phyloP scores from a whole-genome alignment of 2,797 vertebrate genomes.

The Periparus ater region DNA sequence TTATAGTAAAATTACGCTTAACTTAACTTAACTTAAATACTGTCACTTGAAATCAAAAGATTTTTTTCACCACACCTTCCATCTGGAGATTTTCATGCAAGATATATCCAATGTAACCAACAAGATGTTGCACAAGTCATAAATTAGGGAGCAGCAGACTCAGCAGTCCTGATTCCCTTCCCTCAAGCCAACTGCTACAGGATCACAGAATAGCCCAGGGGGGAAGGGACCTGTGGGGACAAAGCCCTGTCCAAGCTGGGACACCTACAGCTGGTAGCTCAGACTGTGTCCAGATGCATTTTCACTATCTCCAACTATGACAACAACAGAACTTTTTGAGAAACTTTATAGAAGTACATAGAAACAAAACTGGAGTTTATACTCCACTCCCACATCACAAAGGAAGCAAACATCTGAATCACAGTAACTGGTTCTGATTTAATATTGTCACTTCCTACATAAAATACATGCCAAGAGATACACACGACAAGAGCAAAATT shows the following conservation, averaged over 20 bases:
- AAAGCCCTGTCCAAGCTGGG: neutral
- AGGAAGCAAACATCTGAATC: too few relatives aligned
- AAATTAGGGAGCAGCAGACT: too few relatives aligned
- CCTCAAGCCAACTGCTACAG: neutral
- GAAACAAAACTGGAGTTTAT: neutral
- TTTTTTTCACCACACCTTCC: neutral
- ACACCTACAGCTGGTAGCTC: too few relatives aligned
- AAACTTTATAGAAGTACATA: neutral
- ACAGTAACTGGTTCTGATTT: neutral
- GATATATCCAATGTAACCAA: neutral
- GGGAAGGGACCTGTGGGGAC: too few relatives aligned
- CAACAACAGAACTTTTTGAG: neutral
- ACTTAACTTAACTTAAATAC: too few relatives aligned
- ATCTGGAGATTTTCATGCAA: neutral
- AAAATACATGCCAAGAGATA: too few relatives aligned
- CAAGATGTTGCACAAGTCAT: neutral
- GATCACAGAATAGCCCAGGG: too few relatives aligned
- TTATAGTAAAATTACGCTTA: neutral
- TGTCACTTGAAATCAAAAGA: neutral
- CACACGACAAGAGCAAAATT: too few relatives aligned
- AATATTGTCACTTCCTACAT: rapidly evolving
- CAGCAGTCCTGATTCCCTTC: too few relatives aligned
- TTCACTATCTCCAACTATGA: rapidly evolving
- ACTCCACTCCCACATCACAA: neutral
- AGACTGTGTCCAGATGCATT: neutral